These are phyloP conservation scores for Zele albiditarsus DNA, from an alignment of 2,888 invertebrate species.

Conservation along the genomic window DNA sequence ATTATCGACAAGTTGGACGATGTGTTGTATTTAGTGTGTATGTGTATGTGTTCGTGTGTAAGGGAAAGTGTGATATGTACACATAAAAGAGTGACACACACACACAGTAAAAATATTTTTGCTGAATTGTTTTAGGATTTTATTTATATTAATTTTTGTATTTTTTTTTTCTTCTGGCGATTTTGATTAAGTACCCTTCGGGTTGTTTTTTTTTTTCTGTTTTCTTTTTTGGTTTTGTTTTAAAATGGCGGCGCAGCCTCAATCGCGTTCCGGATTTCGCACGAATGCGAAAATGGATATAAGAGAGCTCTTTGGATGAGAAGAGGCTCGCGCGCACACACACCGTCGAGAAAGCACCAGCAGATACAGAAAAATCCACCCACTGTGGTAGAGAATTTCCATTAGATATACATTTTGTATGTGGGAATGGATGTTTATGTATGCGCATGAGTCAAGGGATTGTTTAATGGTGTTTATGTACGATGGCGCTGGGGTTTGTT, in stretches of 20 bases:
- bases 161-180: not conserved
- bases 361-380: not conserved
- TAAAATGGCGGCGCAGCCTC: constrained; percentile 3
- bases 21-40: too few relatives aligned
- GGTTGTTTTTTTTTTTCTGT: not conserved
- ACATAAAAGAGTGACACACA: too few relatives aligned
- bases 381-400: not conserved
- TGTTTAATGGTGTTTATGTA: too few relatives aligned
- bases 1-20: not conserved
- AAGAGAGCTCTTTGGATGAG: not conserved
- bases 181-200: too few relatives aligned
- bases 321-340: not conserved
- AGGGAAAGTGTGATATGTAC: too few relatives aligned
- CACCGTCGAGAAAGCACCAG: not conserved
- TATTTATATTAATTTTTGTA: not conserved
- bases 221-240: constrained; percentile 5
- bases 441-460: too few relatives aligned
- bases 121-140: too few relatives aligned
- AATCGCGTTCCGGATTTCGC: constrained; percentile 3
- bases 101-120: too few relatives aligned
- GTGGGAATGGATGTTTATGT: too few relatives aligned
- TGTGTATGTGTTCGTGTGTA: too few relatives aligned
- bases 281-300: constrained; percentile 3
- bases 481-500: too few relatives aligned
- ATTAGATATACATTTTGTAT: too few relatives aligned